Evolutionary conservation across 2,888 invertebrate genomes (phyloP).

Genomic region (Pachliopta kotzebuea): DNA sequence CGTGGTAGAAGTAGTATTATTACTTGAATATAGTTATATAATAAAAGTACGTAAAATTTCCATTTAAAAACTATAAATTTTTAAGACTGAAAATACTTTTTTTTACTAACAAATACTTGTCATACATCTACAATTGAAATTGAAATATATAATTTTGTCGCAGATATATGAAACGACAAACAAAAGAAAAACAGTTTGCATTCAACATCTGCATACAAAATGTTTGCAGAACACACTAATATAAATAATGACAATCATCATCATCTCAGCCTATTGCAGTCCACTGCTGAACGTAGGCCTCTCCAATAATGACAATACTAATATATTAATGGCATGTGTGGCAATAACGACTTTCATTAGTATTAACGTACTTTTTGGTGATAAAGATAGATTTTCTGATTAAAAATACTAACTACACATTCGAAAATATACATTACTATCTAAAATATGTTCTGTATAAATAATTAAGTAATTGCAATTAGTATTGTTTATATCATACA

Average conservation of each 20-base stretch:
- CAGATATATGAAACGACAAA: neutral
- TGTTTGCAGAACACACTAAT: neutral
- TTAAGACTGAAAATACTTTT: neutral
- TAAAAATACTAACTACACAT: neutral
- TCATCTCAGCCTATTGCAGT: no score
- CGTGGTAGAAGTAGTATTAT: no score
- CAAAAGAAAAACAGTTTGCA: neutral
- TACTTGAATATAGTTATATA: neutral
- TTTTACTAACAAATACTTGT: neutral
- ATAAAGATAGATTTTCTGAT: neutral
- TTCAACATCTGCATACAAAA: slow-evolving; percentile 7
- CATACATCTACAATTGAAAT: neutral
- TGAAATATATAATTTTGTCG: neutral
- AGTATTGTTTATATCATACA: neutral
- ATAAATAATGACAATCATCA: no score
- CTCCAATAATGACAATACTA: neutral
- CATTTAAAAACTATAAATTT: neutral
- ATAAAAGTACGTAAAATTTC: neutral
- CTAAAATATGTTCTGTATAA: neutral
- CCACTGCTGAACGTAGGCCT: no score
- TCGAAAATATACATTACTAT: neutral
- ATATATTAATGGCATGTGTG: neutral
- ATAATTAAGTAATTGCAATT: neutral
- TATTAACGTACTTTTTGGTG: neutral
- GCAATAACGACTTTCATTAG: neutral